A percentile compares a stretch with the other conserved stretches of the same genome.
These are phyloP conservation scores for Echiichthys vipera DNA, from an alignment of 2,797 vertebrate genomes.

Conservation along the genomic window DNA sequence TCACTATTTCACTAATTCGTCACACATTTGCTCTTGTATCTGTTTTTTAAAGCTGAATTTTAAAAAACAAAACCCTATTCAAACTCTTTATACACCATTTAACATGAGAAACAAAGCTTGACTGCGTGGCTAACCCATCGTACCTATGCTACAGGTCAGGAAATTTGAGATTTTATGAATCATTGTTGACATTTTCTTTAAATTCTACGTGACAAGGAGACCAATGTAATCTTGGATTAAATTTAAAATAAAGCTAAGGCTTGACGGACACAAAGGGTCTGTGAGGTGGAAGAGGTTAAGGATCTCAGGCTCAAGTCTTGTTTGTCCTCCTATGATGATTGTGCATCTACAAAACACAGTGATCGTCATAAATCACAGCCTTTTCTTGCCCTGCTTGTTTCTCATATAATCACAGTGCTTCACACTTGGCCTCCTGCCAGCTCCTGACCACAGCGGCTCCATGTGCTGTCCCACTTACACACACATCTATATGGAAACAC, in stretches of 20 bases:
- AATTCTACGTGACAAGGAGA: background rate
- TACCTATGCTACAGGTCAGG: no score
- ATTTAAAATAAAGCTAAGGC: background rate
- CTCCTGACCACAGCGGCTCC: slow-evolving; percentile 47
- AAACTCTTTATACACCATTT: background rate
- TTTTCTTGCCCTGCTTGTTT: slow-evolving; percentile 8
- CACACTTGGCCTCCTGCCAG: slow-evolving; percentile 41
- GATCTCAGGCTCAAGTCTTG: background rate
- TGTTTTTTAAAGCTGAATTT: background rate
- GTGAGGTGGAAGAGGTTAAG: background rate
- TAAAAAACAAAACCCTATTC: background rate
- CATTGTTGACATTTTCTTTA: no score
- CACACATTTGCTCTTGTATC: background rate
- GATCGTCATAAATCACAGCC: background rate
- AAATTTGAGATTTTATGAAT: no score
- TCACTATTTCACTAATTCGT: no score
- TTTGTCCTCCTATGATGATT: background rate
- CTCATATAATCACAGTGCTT: slow-evolving; percentile 47
- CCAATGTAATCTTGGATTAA: background rate
- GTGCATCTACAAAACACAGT: background rate
- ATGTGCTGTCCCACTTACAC: slow-evolving; percentile 49
- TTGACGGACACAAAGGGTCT: no score
- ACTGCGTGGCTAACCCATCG: no score
- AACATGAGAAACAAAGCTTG: background rate
- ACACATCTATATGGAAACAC: slow-evolving; percentile 5